Conservation (phyloP, 2,113 vertebrate species). For the Periophthalmodon schlosseri region DNA sequence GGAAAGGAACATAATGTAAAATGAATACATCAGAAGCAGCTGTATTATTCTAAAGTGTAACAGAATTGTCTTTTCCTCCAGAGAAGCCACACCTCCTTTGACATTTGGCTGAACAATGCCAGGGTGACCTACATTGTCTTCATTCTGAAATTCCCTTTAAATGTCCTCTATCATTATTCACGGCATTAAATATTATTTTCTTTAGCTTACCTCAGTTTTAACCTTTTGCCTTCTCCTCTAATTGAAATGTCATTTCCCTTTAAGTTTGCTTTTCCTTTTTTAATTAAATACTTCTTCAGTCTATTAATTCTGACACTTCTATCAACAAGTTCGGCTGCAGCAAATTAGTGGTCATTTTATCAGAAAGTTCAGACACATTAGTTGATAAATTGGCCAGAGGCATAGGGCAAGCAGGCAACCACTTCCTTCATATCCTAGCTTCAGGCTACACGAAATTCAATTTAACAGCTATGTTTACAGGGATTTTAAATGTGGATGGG, state of each 20-base stretch:
- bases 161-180: constrained; percentile 9
- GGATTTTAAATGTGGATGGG: constrained; percentile 33
- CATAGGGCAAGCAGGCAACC: constrained; percentile 26
- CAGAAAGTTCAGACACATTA: constrained; percentile 36
- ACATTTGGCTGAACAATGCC: constrained; percentile 1
- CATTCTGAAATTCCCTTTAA: neutral
- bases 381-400: constrained; percentile 46
- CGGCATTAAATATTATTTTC: constrained; percentile 16
- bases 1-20: neutral
- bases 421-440: constrained; percentile 40
- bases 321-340: constrained; percentile 35
- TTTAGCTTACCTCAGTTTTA: constrained; percentile 38
- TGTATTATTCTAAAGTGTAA: neutral
- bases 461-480: constrained; percentile 47
- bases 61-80: neutral
- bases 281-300: constrained; percentile 41
- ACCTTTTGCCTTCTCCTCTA: constrained; percentile 40
- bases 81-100: neutral
- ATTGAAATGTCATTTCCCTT: constrained; percentile 51
- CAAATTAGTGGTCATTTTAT: constrained; percentile 51
- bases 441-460: constrained; percentile 41
- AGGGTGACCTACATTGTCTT: constrained; percentile 6
- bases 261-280: constrained; percentile 47
- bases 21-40: neutral
- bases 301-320: constrained; percentile 25